A percentile compares a stretch with the other conserved stretches of the same genome.
Evolutionary conservation across 2,888 invertebrate genomes (phyloP).

Genomic region (Proisotoma minuta): DNA sequence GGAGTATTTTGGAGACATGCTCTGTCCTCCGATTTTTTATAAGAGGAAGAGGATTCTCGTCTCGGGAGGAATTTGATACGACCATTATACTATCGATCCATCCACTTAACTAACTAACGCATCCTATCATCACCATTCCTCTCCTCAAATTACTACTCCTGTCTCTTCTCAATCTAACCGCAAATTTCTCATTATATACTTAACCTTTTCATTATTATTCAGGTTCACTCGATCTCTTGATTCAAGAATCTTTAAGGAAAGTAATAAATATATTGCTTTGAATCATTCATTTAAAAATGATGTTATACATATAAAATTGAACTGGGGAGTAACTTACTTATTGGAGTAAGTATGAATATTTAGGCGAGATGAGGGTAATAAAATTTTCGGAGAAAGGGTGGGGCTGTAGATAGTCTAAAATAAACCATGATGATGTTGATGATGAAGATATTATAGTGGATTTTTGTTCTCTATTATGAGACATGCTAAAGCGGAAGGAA

Average conservation of each 20-base stretch:
- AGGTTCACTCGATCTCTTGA: too few relatives aligned
- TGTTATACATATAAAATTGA: too few relatives aligned
- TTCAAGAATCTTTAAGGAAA: too few relatives aligned
- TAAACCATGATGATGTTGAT: constrained; percentile 43
- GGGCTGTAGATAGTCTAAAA: constrained; percentile 38
- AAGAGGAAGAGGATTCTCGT: constrained; percentile 21
- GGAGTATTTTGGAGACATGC: constrained; percentile 29
- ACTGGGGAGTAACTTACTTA: too few relatives aligned
- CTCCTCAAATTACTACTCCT: background rate
- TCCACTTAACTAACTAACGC: constrained; percentile 12
- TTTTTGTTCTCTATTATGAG: constrained; percentile 45
- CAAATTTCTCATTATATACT: too few relatives aligned
- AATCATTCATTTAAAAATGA: too few relatives aligned
- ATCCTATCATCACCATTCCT: constrained; percentile 5
- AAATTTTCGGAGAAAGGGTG: too few relatives aligned
- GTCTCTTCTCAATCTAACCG: too few relatives aligned
- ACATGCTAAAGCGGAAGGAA: constrained; percentile 46
- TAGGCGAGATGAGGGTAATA: too few relatives aligned
- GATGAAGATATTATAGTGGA: constrained; percentile 45
- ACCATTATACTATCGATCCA: constrained; percentile 30
- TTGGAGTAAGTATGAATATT: too few relatives aligned
- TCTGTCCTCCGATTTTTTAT: constrained; percentile 17
- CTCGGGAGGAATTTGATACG: constrained; percentile 24
- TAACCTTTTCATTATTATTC: too few relatives aligned
- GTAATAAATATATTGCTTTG: too few relatives aligned